Percentiles rank a stretch among this genome's conserved stretches.
phyloP scores from a whole-genome alignment of 2,888 invertebrate genomes.

The Chymomyza procnemis region DNA sequence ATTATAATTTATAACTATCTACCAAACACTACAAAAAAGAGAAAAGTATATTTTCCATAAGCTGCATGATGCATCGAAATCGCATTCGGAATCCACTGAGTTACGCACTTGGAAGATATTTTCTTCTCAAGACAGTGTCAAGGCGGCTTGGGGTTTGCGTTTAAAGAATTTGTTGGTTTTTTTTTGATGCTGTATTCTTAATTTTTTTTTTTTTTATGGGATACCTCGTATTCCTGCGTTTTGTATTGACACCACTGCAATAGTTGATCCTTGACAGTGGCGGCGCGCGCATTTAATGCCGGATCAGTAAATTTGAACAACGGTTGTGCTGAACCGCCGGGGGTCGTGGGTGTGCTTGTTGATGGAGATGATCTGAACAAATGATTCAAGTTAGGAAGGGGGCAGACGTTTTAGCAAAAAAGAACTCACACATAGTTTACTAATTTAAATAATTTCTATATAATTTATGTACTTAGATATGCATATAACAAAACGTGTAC shows the following conservation, averaged over 20 bases:
- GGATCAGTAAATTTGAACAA: slow-evolving; percentile 95
- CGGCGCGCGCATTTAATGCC: slow-evolving; percentile 92
- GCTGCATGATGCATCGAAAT: no score
- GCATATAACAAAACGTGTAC: not conserved
- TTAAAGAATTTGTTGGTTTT: slow-evolving; percentile 30
- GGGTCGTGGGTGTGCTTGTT: slow-evolving; percentile 81
- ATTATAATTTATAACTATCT: no score
- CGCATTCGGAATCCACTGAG: no score
- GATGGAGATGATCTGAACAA: slow-evolving; percentile 87
- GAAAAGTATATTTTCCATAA: no score
- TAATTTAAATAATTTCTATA: slow-evolving; percentile 29
- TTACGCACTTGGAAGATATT: no score
- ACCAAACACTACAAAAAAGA: no score
- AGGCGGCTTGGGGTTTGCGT: slow-evolving; percentile 26
- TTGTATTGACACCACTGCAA: slow-evolving; percentile 98
- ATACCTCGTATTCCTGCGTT: slow-evolving; percentile 98
- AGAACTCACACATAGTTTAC: slow-evolving; percentile 50
- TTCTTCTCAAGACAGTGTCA: not conserved
- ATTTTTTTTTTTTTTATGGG: slow-evolving; percentile 26
- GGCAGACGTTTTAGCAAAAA: slow-evolving; percentile 78
- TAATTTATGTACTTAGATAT: not conserved
- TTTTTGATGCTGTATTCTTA: slow-evolving; percentile 36
- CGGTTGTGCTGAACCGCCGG: slow-evolving; percentile 83
- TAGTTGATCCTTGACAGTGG: slow-evolving; percentile 96
- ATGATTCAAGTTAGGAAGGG: slow-evolving; percentile 62